Evolutionary conservation across 2,797 vertebrate species (phyloP), one percentile per base, ranked within the genome.

Genomic region (Tokudaia muenninki): DNA sequence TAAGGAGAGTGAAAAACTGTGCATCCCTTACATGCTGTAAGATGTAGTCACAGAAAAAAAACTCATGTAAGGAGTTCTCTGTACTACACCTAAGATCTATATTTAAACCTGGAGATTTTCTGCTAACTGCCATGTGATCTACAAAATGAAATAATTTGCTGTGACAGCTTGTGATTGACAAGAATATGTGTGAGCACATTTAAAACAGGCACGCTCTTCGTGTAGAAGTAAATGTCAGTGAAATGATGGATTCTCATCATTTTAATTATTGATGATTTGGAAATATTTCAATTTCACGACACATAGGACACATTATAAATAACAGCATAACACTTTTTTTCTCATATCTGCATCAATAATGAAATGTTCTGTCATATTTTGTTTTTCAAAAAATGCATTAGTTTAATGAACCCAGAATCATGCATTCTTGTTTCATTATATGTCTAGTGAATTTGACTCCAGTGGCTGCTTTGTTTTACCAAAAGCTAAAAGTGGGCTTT

Each of bases 131-230:
- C 96, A 93, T 92, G 84, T 97, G 93, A 98, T 98, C 97, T 98
- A 97, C 96, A 98, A 97, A 97, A 98, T 97, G 94, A 98, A 98
- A 96, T 98, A 98, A 99, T 98, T 97, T 98, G 98, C 98, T 98
- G 86, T 98, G 98, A 98, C 98, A 98, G 97, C 57, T 98, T 95
- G 97, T 98, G 98, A 98, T 98, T 99, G 98, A 98, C 98, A 98
- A 97, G 94, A 98, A 97, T 97, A 98, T 98, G 97, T 98, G 97
- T 98, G 98, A 98, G 96, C 97, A 96, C 55, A 86, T 97, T 98
- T 98, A 97, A 98, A 98, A 98, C 9, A 97, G 83, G 86, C 92
- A 74, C 91, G 95, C 90, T 98, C 97, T 98, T 98, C 97, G 98
- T 93, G 74, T 96, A 97, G 94, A 94, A 97, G 90, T 95, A 97